Base-by-base conservation (phyloP, 2,888 invertebrate genomes). In the Eupithecia inturbata region DNA sequence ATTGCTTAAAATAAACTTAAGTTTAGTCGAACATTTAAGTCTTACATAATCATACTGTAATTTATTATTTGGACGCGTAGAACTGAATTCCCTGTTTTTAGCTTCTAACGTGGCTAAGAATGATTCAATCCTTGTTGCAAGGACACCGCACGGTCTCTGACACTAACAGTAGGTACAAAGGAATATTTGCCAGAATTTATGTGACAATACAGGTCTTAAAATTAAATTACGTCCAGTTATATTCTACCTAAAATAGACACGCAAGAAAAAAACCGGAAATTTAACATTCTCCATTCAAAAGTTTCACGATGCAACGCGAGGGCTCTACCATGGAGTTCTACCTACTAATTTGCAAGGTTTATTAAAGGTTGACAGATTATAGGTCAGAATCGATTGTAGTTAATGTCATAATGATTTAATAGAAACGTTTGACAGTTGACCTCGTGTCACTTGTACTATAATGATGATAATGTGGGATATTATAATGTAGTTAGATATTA, bases 391-490 rank as follows among this genome's bases (percentile, higher is more conserved):
- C 28, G 70, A 70, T 70, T 67, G 69, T n/a, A 57, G 19, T 36
- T 60, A 67, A 68, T 74, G 66, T 14, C 63, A 53, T 76, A 69
- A 76, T 75, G 49, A 31, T 67, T 45, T 73, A 74, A 71, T 76
- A 63, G 70, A 71, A 53, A 39, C 67, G 70, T 72, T 72, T 71
- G 70, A 68, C 75, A 66, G 66, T 3, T 70, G 70, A 63, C 63
- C 63, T 63, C 45, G 22, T 33, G 60, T 26, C 68, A 39, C 22
- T 36, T 53, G 9, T 33, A 33, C 33, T n/a, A 10, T 62, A 62
- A 62, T 63, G 62, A 62, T 62, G 36, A 64, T 64, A 64, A n/a
- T n/a, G 63, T 64, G 63, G 12, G 14, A 26, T 57, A 57, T 57
- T 57, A 57, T 57, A 14, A 26, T 60, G 60, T n/a, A 28, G 60